These are phyloP conservation scores for Adrianichthys oophorus DNA, from an alignment of 2,797 vertebrate genomes.

Conservation along the genomic window DNA sequence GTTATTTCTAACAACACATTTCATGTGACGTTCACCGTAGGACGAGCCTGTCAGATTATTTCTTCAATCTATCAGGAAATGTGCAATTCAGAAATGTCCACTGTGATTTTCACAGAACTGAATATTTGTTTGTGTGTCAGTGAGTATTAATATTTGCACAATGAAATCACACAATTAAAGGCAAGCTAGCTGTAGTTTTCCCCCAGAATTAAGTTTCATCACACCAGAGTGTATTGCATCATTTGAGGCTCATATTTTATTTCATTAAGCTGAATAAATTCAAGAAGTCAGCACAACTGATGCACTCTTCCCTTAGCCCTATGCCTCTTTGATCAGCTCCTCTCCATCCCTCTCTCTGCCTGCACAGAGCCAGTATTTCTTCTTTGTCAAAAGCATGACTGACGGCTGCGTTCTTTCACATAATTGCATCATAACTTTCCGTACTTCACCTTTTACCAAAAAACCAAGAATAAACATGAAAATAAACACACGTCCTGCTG, in stretches of 20 bases:
- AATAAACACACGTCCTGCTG: constrained; percentile 9
- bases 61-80: too few species aligned
- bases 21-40: too few species aligned
- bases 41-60: too few species aligned
- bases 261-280: constrained; percentile 35
- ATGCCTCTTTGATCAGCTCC: constrained; percentile 41
- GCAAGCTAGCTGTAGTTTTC: not conserved
- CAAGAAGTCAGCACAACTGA: constrained; percentile 45
- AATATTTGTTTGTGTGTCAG: constrained; percentile 4
- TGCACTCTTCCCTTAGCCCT: constrained; percentile 10
- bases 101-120: too few species aligned
- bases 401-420: constrained; percentile 54
- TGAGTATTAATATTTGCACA: constrained; percentile 1
- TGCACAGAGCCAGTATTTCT: not conserved
- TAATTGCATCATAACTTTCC: constrained; percentile 62
- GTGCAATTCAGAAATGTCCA: too few species aligned
- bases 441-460: constrained; percentile 18
- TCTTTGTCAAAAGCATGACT: constrained; percentile 35
- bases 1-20: too few species aligned
- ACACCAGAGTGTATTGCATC: constrained; percentile 42
- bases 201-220: constrained; percentile 24
- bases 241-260: constrained; percentile 43
- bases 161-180: constrained; percentile 14
- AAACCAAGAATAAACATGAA: constrained; percentile 13
- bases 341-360: constrained; percentile 20